Conservation (phyloP, 2,113 vertebrate species). For the Serinus canaria region DNA sequence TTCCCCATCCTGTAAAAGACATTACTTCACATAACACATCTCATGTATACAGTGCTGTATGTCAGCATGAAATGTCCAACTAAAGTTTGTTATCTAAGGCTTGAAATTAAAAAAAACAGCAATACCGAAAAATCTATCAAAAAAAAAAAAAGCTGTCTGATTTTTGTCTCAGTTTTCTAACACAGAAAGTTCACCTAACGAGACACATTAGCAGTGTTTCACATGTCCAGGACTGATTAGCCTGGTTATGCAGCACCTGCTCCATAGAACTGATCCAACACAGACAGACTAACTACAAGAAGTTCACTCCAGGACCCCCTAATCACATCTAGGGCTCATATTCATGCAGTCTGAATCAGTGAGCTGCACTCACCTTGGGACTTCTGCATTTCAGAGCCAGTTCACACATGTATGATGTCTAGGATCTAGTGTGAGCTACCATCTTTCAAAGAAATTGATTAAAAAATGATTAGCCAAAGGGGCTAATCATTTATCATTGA, state of each 20-base stretch:
- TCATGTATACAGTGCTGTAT: not conserved
- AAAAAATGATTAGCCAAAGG: not conserved
- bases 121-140: not conserved
- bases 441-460: not conserved
- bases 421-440: not conserved
- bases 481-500: not conserved
- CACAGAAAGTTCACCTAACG: not conserved
- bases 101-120: not conserved
- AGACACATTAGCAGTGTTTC: not conserved
- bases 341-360: not conserved
- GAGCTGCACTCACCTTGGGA: not conserved
- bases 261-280: not conserved
- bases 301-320: not conserved
- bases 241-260: not conserved
- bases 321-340: not conserved
- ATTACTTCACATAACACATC: not conserved
- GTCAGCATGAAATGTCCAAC: not conserved
- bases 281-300: not conserved
- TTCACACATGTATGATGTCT: not conserved
- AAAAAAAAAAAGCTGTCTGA: not conserved
- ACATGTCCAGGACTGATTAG: not conserved
- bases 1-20: not conserved
- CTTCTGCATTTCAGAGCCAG: not conserved
- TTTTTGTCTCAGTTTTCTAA: not conserved
- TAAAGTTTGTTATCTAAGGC: not conserved